Evolutionary conservation across 2,888 invertebrate genomes (phyloP).

Genomic region (Brachyptera putata): DNA sequence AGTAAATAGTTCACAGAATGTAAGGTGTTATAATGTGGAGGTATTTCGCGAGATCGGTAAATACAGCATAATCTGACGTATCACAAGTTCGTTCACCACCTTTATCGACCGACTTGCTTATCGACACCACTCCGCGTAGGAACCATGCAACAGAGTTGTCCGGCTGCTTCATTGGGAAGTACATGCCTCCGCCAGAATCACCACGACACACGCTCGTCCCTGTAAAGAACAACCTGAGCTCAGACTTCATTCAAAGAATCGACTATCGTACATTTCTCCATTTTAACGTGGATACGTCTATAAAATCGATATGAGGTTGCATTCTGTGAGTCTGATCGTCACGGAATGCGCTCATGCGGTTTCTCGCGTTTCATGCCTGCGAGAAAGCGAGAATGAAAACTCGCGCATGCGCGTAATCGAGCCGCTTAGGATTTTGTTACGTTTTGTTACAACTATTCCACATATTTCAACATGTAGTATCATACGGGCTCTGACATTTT

Average conservation of each 20-base stretch:
- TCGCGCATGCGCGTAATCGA: too few relatives aligned
- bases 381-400: too few relatives aligned
- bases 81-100: slow-evolving; percentile 57
- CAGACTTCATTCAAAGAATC: too few relatives aligned
- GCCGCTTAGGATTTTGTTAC: too few relatives aligned
- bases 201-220: slow-evolving; percentile 56
- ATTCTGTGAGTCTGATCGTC: not conserved
- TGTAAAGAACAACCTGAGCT: too few relatives aligned
- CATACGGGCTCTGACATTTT: too few relatives aligned
- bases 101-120: slow-evolving; percentile 54
- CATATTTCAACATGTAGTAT: too few relatives aligned
- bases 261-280: too few relatives aligned
- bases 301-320: too few relatives aligned
- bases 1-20: slow-evolving; percentile 1
- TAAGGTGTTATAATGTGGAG: slow-evolving; percentile 48
- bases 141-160: slow-evolving; percentile 25
- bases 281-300: too few relatives aligned
- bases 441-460: not conserved
- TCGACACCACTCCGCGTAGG: slow-evolving; percentile 48
- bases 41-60: slow-evolving; percentile 58
- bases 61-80: slow-evolving; percentile 56
- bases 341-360: not conserved
- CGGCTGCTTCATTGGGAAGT: slow-evolving; percentile 37
- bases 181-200: slow-evolving; percentile 47
- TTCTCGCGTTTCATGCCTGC: too few relatives aligned